phyloP scores from a whole-genome alignment of 2,113 vertebrate genomes.

The Neotoma lepida region DNA sequence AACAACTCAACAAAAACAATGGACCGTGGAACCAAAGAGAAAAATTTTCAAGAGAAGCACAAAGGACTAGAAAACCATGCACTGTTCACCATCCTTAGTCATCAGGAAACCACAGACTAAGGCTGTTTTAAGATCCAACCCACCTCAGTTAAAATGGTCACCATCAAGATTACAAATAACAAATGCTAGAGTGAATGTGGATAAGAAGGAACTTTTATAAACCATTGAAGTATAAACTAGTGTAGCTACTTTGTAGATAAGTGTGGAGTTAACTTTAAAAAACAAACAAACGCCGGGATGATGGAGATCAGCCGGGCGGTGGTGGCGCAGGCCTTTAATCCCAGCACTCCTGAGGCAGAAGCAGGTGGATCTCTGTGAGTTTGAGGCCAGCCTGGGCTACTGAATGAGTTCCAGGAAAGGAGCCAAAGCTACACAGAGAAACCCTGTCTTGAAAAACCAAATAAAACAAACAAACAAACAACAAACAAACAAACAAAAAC shows the following conservation, averaged over 20 bases:
- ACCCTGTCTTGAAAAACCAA: too few species aligned
- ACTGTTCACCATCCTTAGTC: neutral
- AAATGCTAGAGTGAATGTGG: neutral
- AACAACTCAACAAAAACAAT: neutral
- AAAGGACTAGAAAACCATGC: neutral
- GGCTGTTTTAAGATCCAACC: neutral
- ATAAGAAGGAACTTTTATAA: neutral
- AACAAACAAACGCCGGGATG: too few species aligned
- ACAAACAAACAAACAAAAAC: neutral
- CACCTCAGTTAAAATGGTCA: neutral
- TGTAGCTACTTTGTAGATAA: neutral
- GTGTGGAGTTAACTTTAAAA: neutral
- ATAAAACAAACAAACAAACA: too few species aligned
- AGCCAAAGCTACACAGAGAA: too few species aligned
- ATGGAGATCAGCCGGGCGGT: too few species aligned
- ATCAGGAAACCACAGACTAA: neutral
- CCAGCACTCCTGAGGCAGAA: too few species aligned
- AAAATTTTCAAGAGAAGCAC: neutral
- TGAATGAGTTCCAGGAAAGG: too few species aligned
- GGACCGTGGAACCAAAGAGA: neutral
- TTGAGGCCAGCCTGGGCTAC: too few species aligned
- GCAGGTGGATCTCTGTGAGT: too few species aligned
- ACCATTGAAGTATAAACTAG: neutral
- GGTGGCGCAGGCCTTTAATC: too few species aligned
- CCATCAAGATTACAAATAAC: neutral